Evolutionary conservation across 2,797 vertebrate genomes (phyloP).

Genomic region (Melanitta fusca): DNA sequence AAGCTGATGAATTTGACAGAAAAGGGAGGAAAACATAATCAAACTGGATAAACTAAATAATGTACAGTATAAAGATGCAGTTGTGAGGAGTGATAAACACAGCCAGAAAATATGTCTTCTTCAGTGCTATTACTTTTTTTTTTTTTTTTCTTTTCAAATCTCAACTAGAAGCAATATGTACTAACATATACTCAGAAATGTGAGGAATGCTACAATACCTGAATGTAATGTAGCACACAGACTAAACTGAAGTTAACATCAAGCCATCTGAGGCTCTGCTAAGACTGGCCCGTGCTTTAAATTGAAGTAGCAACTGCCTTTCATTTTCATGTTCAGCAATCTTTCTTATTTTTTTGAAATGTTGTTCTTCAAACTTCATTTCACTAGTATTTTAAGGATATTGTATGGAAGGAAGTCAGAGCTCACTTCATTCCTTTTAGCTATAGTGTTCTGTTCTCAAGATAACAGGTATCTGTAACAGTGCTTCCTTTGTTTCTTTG

Average conservation of each 20-base stretch:
- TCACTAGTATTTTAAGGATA: not conserved
- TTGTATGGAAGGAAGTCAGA: not conserved
- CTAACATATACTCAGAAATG: conserved; percentile 16
- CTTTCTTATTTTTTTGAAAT: not conserved
- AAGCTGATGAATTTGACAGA: not conserved
- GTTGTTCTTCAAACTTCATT: not conserved
- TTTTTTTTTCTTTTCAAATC: not conserved
- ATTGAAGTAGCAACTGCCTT: not conserved
- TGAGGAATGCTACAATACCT: conserved; percentile 58
- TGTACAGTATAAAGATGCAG: not conserved
- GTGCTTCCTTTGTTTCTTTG: not conserved
- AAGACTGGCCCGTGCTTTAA: conserved; percentile 18
- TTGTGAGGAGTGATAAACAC: not conserved
- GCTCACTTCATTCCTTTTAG: not conserved
- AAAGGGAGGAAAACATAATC: not conserved
- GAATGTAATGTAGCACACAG: conserved; percentile 20
- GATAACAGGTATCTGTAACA: not conserved
- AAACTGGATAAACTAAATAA: not conserved
- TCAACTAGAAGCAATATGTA: not conserved
- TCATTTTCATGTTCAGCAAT: not conserved
- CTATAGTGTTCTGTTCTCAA: not conserved
- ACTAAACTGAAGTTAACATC: conserved; percentile 6
- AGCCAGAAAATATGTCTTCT: not conserved
- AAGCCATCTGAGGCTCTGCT: conserved; percentile 2
- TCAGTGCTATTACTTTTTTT: not conserved